Evolutionary conservation across 2,113 vertebrate species (phyloP), one percentile per base, ranked within the genome.

Genomic region (Hippoglossus stenolepis): DNA sequence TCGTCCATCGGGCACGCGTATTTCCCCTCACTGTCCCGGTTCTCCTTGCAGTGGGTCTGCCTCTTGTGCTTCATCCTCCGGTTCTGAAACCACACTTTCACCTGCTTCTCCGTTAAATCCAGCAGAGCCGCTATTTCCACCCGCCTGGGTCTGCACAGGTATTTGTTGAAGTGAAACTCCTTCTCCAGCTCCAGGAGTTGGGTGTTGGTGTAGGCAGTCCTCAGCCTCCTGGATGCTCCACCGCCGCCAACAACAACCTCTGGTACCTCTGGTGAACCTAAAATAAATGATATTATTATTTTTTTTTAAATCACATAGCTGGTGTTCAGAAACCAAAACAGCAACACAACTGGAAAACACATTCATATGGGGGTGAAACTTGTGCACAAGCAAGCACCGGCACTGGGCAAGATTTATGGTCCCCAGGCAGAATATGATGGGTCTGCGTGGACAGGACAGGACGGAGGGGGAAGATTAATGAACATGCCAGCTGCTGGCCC

Each of bases 71-170:
- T 99, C 98, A 99, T 99, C 86, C 98, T 95, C 58, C 98, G 92
- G 94, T 99, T 99, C 92, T 99, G 98, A 88, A 99, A 99, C 98
- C 98, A 99, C 74, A 99, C 98, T 93, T 99, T 99, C 58, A 99
- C 97, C 94, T 99, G 98, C 89, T 98, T 97, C 90, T 99, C 98
- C 0, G 96, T 98, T 91, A 99, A 91, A 93, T 99, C 98, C 93
- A 99, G 89, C 89, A 97, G 87, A 20, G 96, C 96, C 1, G 98
- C 97, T 49, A 99, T 99, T 84, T 99, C 98, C 92, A 98, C 96
- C 58, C 98, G 94, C 75, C 98, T 95, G 31, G 98, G 98, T 94
- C 97, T 94, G 93, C 98, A 98, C 70, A 99, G 96, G 85, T 99
- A 99, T 95, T 98, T 99, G 96, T 98, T 98, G 93, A 98, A 99